A percentile compares a stretch with the other conserved stretches of the same genome.
Evolutionary conservation across 2,797 vertebrate genomes (phyloP).

Genomic region (Apodemus agrarius): DNA sequence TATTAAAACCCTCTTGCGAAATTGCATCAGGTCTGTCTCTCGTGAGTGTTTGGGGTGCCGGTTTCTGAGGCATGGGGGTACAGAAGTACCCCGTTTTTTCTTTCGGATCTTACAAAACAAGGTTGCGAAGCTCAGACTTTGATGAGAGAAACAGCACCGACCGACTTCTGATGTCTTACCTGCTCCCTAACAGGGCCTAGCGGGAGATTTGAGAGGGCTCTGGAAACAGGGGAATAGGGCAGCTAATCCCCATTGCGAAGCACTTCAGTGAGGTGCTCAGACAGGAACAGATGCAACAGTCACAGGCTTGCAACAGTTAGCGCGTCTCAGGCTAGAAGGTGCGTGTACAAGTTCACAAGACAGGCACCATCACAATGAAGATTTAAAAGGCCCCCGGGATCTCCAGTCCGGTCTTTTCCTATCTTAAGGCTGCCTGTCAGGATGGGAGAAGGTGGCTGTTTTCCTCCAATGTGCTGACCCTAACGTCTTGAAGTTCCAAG

Average conservation of each 20-base stretch:
- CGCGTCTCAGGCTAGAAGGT: neutral
- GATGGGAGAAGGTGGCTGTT: neutral
- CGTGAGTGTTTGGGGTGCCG: too few species aligned
- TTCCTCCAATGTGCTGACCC: neutral
- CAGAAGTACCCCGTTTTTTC: too few species aligned
- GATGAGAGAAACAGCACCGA: neutral
- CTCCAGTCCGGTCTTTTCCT: neutral
- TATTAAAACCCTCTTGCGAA: too few species aligned
- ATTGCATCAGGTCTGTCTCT: too few species aligned
- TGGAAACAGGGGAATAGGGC: neutral
- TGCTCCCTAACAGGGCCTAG: neutral
- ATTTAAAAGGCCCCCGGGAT: neutral
- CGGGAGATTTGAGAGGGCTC: neutral
- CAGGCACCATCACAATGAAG: neutral
- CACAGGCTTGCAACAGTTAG: neutral
- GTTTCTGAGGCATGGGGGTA: too few species aligned
- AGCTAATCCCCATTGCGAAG: neutral
- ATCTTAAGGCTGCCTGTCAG: neutral
- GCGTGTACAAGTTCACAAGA: neutral
- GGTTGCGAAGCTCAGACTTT: neutral
- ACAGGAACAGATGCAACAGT: neutral
- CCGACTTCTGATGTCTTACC: neutral
- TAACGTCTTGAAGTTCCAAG: neutral
- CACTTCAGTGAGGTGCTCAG: neutral
- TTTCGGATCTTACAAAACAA: too few species aligned